Conservation (phyloP, 2,888 invertebrate genomes). For the Creontiades dilutus region DNA sequence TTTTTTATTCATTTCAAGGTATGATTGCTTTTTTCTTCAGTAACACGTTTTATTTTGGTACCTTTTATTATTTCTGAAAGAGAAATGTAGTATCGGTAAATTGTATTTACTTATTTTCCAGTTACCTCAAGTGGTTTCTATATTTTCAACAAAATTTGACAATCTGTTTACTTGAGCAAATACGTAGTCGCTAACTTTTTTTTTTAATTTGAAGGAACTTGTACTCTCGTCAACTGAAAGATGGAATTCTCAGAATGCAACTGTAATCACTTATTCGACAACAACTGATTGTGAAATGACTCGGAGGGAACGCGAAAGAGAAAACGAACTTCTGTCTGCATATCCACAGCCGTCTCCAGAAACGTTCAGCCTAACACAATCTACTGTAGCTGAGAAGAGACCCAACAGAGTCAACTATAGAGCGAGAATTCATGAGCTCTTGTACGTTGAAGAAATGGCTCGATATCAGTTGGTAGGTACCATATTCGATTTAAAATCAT, state of each 20-base stretch:
- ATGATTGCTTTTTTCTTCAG: too few relatives aligned
- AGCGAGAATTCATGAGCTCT: slow-evolving; percentile 86
- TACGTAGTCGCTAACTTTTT: neutral
- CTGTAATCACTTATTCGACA: slow-evolving; percentile 81
- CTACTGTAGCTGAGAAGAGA: slow-evolving; percentile 83
- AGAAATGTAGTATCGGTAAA: too few relatives aligned
- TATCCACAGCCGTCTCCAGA: slow-evolving; percentile 85
- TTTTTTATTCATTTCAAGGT: too few relatives aligned
- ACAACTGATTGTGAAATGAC: slow-evolving; percentile 81
- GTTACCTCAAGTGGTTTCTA: too few relatives aligned
- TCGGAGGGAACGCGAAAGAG: slow-evolving; percentile 80
- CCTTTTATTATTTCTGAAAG: too few relatives aligned
- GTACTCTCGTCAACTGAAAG: slow-evolving; percentile 83
- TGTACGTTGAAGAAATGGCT: slow-evolving; percentile 89
- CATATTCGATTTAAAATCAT: too few relatives aligned
- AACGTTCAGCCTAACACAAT: slow-evolving; percentile 84
- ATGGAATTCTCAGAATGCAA: slow-evolving; percentile 82
- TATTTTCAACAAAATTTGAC: too few relatives aligned
- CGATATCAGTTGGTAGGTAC: slow-evolving; percentile 82
- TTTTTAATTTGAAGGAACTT: slow-evolving; percentile 77
- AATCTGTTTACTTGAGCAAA: neutral
- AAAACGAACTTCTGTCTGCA: slow-evolving; percentile 81
- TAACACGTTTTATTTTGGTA: too few relatives aligned
- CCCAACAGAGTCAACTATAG: slow-evolving; percentile 86
- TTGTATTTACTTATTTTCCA: too few relatives aligned